These are phyloP conservation scores for Chaenogobius annularis DNA, from an alignment of 2,113 vertebrate genomes.

Conservation along the genomic window DNA sequence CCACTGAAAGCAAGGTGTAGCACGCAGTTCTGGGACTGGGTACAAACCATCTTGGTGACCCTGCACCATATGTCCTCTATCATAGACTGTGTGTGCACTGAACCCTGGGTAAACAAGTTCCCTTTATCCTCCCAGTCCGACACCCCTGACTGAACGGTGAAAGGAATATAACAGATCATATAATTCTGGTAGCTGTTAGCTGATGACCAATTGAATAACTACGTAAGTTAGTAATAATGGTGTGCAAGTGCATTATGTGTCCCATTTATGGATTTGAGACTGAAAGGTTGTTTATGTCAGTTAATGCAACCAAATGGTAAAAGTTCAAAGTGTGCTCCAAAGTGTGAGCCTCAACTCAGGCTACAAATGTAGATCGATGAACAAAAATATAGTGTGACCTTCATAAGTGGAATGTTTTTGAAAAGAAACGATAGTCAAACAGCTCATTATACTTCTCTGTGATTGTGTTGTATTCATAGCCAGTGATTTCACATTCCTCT, in stretches of 20 bases:
- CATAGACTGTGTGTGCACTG: too few species aligned
- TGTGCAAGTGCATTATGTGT: too few species aligned
- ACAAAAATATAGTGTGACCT: not conserved
- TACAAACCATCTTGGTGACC: too few species aligned
- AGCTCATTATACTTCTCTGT: conserved; percentile 20
- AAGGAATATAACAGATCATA: not conserved
- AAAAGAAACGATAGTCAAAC: not conserved
- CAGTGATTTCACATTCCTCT: conserved; percentile 34
- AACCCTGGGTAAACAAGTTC: too few species aligned
- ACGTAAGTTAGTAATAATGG: too few species aligned
- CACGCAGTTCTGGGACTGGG: too few species aligned
- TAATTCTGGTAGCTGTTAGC: not conserved
- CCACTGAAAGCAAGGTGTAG: not conserved
- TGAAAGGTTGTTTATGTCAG: not conserved
- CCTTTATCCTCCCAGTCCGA: too few species aligned
- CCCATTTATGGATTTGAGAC: too few species aligned
- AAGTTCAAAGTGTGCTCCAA: not conserved
- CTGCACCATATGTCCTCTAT: too few species aligned
- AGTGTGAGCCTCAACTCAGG: not conserved
- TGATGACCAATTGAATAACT: too few species aligned
- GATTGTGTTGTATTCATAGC: conserved; percentile 4
- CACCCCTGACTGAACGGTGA: too few species aligned
- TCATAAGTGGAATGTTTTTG: not conserved
- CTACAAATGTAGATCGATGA: not conserved
- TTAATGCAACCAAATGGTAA: not conserved